phyloP scores from a whole-genome alignment of 2,888 invertebrate genomes.

The Lathronympha strigana region DNA sequence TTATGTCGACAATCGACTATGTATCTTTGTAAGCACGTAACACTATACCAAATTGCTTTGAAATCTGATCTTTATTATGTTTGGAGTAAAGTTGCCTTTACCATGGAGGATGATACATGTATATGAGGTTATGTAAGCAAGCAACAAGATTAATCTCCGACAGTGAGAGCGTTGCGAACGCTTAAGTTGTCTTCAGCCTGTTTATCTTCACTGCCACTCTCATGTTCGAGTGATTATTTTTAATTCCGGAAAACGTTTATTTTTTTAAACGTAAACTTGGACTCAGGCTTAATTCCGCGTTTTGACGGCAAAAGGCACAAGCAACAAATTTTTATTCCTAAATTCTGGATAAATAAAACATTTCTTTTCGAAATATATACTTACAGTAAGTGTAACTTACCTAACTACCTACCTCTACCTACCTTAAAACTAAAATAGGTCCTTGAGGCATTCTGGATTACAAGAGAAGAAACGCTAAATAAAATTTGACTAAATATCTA shows the following conservation, averaged over 20 bases:
- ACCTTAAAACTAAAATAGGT: too few relatives aligned
- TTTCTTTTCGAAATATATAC: too few relatives aligned
- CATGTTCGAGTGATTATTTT: conserved; percentile 30
- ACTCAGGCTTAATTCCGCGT: not conserved
- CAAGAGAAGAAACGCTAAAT: too few relatives aligned
- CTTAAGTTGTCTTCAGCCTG: conserved; percentile 36
- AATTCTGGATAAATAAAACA: too few relatives aligned
- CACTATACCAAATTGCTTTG: not conserved
- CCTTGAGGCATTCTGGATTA: too few relatives aligned
- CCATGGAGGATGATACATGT: too few relatives aligned
- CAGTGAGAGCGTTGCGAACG: conserved; percentile 19
- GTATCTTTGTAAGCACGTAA: not conserved
- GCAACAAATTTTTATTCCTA: too few relatives aligned
- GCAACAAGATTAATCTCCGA: conserved; percentile 15
- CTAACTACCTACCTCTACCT: too few relatives aligned
- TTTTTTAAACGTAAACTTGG: not conserved
- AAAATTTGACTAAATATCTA: too few relatives aligned
- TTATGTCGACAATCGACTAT: conserved; percentile 28
- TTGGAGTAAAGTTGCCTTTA: not conserved
- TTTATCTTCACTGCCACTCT: conserved; percentile 34
- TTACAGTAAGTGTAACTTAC: too few relatives aligned
- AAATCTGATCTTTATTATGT: not conserved
- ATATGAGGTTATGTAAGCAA: conserved; percentile 16
- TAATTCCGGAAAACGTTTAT: not conserved
- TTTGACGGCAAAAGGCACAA: not conserved